These are phyloP conservation scores for Ophthalmolycus amberensis DNA, from an alignment of 2,113 vertebrate genomes.

Conservation along the genomic window DNA sequence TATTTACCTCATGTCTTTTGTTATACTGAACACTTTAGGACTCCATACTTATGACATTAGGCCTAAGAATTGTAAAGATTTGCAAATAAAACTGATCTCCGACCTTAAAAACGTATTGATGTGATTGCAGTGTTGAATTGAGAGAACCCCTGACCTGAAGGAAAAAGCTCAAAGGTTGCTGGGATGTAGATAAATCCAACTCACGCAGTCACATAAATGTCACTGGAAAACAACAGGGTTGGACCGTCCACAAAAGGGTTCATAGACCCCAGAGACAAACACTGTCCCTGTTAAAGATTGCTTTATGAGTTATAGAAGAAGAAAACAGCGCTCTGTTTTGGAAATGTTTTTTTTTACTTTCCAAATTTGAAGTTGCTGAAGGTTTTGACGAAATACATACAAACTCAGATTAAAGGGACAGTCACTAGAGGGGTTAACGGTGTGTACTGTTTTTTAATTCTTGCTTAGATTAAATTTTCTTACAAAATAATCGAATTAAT, in stretches of 20 bases:
- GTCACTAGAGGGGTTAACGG: neutral
- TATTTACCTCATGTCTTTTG: neutral
- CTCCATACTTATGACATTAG: neutral
- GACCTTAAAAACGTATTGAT: no score
- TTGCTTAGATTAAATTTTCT: slow-evolving; percentile 14
- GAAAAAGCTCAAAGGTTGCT: slow-evolving; percentile 21
- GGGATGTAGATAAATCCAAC: slow-evolving; percentile 47
- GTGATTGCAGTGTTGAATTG: neutral
- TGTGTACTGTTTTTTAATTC: slow-evolving; percentile 5
- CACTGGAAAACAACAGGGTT: slow-evolving; percentile 31
- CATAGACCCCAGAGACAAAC: slow-evolving; percentile 35
- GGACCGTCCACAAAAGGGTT: slow-evolving; percentile 50
- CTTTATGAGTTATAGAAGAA: slow-evolving; percentile 39
- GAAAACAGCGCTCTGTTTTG: neutral
- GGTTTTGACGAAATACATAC: neutral
- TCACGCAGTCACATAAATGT: slow-evolving; percentile 40
- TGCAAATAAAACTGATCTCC: neutral
- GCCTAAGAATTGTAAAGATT: neutral
- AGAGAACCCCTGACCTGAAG: neutral
- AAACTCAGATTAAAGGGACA: slow-evolving; percentile 18
- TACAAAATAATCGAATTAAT: slow-evolving; percentile 24
- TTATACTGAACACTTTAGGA: neutral
- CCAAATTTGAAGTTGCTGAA: neutral
- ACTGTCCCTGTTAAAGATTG: slow-evolving; percentile 36
- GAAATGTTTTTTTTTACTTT: neutral